Evolutionary conservation across 2,797 vertebrate species (phyloP).

Genomic region (Mycteria americana): DNA sequence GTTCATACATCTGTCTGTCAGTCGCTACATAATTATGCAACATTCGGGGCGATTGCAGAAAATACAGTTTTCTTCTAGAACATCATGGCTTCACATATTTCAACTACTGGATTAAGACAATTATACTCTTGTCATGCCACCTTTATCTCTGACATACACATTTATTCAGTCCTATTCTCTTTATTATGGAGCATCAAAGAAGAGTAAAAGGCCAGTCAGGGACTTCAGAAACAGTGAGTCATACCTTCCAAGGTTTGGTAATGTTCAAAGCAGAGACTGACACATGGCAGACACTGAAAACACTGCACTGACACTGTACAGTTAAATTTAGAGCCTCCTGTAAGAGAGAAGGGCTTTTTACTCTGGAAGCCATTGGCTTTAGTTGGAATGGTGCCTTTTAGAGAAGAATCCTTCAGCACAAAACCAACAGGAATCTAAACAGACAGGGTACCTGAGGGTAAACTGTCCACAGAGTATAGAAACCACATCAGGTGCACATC

Average conservation of each 20-base stretch:
- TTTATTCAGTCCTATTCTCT: not conserved
- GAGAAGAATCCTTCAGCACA: not conserved
- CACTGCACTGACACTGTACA: not conserved
- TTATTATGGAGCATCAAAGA: not conserved
- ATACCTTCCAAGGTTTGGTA: not conserved
- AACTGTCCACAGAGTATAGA: not conserved
- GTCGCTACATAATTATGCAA: not conserved
- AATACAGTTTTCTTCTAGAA: not conserved
- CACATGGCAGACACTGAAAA: not conserved
- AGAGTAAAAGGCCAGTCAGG: not conserved
- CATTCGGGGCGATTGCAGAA: not conserved
- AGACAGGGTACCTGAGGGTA: not conserved
- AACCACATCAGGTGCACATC: not conserved
- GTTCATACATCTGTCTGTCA: not conserved
- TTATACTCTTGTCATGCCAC: not conserved
- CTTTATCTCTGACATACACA: not conserved
- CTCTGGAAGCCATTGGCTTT: not conserved
- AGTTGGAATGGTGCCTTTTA: not conserved
- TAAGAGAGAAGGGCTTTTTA: not conserved
- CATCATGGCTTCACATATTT: not conserved
- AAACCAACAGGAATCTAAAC: not conserved
- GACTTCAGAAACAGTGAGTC: not conserved
- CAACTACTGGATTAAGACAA: not conserved
- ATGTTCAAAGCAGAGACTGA: not conserved
- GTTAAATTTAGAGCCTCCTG: not conserved